Evolutionary conservation across 2,797 vertebrate genomes (phyloP), one percentile per base, ranked within the genome.

Genomic region (Scomberomorus guttatus): DNA sequence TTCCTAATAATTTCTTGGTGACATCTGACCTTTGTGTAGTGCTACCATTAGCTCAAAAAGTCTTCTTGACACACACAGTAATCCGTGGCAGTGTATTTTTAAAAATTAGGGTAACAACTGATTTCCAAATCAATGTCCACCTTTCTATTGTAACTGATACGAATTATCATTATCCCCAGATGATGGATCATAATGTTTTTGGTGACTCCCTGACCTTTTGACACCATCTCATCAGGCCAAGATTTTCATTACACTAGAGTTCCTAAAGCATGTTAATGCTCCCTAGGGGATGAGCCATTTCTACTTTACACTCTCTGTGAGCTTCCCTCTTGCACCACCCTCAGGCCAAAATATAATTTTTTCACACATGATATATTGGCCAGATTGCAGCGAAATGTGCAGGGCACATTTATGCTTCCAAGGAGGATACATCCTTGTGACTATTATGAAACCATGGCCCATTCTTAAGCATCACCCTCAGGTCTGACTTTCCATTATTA

Each of bases 251-350:
- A n/a, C 48, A 25, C 7, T 34, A 44, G 24, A 3, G 4, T n/a
- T 50, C 6, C 46, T 20, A 2, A 2, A 18, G 46, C 18, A 50
- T 8, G 13, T 42, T 14, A 14, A 42, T 42, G 18, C 46, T 20
- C n/a, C 25, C 5, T 3, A 0, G 7, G 42, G 56, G 37, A 42
- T 8, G 6, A 75, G 34, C 1, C 17, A 20, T 52, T 56, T 37
- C 48, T 13, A 25, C 20, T 22, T 20, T 29, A 12, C 12, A 9
- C 32, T 34, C n/a, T 51, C 10, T 24, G 42, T 44, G 6, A 71
- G 22, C 17, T 46, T 13, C 39, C 13, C 73, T 82, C 51, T 63
- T 71, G 64, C 80, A 65, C 83, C 72, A 77, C 60, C 72, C 37
- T 51, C 42, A 70, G 75, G 69, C 58, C 71, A 63, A 62, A 66